phyloP scores from a whole-genome alignment of 2,113 vertebrate species.

The Propithecus coquereli region DNA sequence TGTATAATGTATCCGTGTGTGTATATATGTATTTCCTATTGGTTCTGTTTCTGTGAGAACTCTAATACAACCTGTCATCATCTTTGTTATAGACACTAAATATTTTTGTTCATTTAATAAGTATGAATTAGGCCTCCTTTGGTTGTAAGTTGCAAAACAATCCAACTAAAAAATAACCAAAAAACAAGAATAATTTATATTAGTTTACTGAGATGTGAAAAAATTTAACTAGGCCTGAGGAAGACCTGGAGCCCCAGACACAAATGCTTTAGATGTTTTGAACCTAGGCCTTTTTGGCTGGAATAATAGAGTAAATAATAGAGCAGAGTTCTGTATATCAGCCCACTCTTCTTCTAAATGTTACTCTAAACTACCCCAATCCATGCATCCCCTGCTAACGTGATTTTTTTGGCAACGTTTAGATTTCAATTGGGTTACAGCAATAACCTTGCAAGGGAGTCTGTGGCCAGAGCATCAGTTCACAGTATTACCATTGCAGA shows the following conservation, averaged over 20 bases:
- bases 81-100: not conserved
- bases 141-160: not conserved
- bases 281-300: not conserved
- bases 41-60: not conserved
- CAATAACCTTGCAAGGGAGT: slow-evolving; percentile 17
- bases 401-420: not conserved
- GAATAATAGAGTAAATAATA: not conserved
- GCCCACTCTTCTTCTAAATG: not conserved
- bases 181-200: not conserved
- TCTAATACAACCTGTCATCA: not conserved
- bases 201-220: not conserved
- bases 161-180: not conserved
- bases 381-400: not conserved
- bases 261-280: not conserved
- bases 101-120: not conserved
- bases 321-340: not conserved
- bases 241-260: not conserved
- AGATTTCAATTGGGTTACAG: not conserved
- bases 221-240: not conserved
- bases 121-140: not conserved
- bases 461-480: not conserved
- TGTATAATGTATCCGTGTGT: not conserved
- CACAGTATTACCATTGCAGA: not conserved
- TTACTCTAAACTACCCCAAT: not conserved
- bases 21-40: not conserved